phyloP scores from a whole-genome alignment of 2,113 vertebrate genomes.

The Arenaria interpres region DNA sequence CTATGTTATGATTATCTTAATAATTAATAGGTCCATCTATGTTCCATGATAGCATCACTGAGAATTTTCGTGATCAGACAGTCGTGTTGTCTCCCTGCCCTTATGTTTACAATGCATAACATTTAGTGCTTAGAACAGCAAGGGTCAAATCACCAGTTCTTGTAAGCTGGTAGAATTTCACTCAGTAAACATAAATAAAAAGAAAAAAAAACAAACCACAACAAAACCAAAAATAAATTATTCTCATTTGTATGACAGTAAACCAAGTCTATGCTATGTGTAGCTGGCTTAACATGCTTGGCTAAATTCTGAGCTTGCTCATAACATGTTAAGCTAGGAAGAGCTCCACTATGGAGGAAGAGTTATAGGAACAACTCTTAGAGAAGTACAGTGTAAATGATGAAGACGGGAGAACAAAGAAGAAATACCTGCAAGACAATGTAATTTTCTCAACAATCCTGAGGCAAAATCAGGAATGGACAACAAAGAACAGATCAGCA shows the following conservation, averaged over 20 bases:
- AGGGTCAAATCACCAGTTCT: neutral
- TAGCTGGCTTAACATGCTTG: neutral
- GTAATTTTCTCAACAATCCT: neutral
- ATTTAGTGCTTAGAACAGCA: neutral
- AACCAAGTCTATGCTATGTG: neutral
- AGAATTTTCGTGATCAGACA: neutral
- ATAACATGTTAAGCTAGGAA: neutral
- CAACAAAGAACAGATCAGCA: neutral
- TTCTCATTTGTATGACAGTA: neutral
- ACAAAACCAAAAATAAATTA: neutral
- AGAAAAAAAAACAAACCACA: neutral
- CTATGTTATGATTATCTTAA: neutral
- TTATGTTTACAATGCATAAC: accelerated
- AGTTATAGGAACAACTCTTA: neutral
- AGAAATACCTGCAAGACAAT: neutral
- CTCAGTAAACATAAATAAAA: neutral
- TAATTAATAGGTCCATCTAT: neutral
- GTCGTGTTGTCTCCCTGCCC: neutral
- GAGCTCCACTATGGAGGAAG: neutral
- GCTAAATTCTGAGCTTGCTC: neutral
- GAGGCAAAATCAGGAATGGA: neutral
- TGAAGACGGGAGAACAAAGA: neutral
- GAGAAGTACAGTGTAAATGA: neutral
- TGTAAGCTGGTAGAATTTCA: neutral
- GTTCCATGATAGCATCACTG: neutral